Evolutionary conservation across 1,140 invertebrate genomes (phyloP).

Genomic region (Drosophila asahinai): DNA sequence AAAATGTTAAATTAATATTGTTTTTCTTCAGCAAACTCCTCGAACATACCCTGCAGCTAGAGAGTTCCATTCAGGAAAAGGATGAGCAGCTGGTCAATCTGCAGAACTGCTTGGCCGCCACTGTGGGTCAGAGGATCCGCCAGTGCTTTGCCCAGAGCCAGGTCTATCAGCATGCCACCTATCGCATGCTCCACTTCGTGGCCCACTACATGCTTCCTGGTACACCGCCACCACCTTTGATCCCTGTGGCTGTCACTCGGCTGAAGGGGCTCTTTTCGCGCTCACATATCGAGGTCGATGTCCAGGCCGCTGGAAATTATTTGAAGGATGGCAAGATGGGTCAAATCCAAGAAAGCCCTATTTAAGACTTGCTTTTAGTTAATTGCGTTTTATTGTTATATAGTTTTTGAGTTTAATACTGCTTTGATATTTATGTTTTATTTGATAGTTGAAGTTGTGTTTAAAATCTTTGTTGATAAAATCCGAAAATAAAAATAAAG

Average conservation of each 20-base stretch:
- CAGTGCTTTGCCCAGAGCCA: slow-evolving; percentile 58
- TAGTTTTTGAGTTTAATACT: background rate
- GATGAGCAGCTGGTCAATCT: slow-evolving; percentile 53
- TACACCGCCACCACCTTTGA: slow-evolving; percentile 42
- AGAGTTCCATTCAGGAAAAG: slow-evolving; percentile 30
- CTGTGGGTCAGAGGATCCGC: slow-evolving; percentile 67
- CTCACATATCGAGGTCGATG: background rate
- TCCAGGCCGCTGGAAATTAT: background rate
- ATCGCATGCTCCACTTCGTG: slow-evolving; percentile 66
- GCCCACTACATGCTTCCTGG: slow-evolving; percentile 69
- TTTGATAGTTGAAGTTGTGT: background rate
- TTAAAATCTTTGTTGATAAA: slow-evolving; percentile 19
- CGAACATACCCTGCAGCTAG: slow-evolving; percentile 24
- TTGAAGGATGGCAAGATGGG: background rate
- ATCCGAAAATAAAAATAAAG: background rate
- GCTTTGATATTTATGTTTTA: background rate
- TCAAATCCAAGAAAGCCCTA: too few species aligned
- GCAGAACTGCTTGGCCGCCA: slow-evolving; percentile 71
- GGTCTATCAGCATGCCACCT: slow-evolving; percentile 65
- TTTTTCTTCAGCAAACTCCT: slow-evolving; percentile 34
- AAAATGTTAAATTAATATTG: too few species aligned
- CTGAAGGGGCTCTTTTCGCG: slow-evolving; percentile 38
- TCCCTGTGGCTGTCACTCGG: slow-evolving; percentile 40
- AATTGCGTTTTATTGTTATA: background rate
- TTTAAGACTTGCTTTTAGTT: background rate